These are phyloP conservation scores for Cerastis rubricosa DNA, from an alignment of 2,888 invertebrate genomes.

Conservation along the genomic window DNA sequence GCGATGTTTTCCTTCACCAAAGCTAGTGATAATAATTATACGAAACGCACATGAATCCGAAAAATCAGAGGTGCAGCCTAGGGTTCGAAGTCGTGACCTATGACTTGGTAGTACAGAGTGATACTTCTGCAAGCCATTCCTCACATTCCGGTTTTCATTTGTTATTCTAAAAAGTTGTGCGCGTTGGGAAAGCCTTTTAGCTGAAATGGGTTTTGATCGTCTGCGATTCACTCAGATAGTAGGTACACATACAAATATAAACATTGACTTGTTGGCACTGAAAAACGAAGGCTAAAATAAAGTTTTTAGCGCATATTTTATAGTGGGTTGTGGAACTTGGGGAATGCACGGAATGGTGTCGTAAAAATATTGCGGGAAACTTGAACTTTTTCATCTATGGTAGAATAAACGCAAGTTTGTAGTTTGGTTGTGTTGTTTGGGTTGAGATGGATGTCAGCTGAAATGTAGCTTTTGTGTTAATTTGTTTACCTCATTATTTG, in stretches of 20 bases:
- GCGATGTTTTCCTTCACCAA: too few relatives aligned
- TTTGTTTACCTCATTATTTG: not conserved
- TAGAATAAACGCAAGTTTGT: not conserved
- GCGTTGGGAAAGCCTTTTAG: constrained; percentile 72
- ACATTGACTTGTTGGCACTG: constrained; percentile 70
- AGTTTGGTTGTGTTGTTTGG: not conserved
- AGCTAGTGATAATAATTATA: too few relatives aligned
- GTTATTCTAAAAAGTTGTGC: constrained; percentile 71
- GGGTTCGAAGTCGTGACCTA: too few relatives aligned
- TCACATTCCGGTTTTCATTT: constrained; percentile 61
- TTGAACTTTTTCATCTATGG: not conserved
- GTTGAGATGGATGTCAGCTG: not conserved
- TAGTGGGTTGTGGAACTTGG: not conserved
- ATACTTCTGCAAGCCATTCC: constrained; percentile 15
- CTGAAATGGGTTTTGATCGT: constrained; percentile 72
- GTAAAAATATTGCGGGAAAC: constrained; percentile 4
- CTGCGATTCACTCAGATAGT: constrained; percentile 68
- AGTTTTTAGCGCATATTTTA: constrained; percentile 35
- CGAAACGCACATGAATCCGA: too few relatives aligned
- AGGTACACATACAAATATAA: constrained; percentile 68
- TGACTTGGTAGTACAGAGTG: not conserved
- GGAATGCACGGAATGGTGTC: not conserved
- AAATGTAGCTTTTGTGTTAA: not conserved
- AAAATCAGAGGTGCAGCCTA: too few relatives aligned
- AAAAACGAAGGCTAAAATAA: constrained; percentile 52